Conservation (phyloP, 2,888 invertebrate species). For the Papilio elwesi region DNA sequence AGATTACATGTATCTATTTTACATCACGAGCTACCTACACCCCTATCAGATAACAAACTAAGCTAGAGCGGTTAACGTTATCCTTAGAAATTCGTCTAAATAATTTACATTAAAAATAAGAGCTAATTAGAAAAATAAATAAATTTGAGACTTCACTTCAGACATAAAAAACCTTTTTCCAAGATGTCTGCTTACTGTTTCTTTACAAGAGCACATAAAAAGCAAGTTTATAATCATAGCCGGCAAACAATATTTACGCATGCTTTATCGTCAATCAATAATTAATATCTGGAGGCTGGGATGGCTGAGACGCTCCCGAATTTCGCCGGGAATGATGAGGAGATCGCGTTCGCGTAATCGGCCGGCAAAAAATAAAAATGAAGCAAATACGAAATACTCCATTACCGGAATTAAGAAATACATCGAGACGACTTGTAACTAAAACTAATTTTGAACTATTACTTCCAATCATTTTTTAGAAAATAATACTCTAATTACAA, state of each 20-base stretch:
- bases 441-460: slow-evolving; percentile 13
- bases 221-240: slow-evolving; percentile 58
- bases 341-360: slow-evolving; percentile 84
- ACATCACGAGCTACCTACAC: no score
- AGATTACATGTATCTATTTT: no score
- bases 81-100: no score
- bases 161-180: neutral
- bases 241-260: slow-evolving; percentile 74
- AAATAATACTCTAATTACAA: neutral
- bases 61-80: no score
- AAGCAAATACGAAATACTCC: slow-evolving; percentile 84
- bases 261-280: slow-evolving; percentile 82
- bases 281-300: slow-evolving; percentile 80
- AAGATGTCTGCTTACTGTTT: slow-evolving; percentile 29
- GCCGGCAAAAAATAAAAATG: slow-evolving; percentile 83
- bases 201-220: slow-evolving; percentile 50
- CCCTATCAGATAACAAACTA: no score
- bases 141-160: no score
- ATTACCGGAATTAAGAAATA: slow-evolving; percentile 67
- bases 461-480: neutral
- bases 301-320: slow-evolving; percentile 82
- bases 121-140: no score
- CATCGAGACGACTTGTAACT: slow-evolving; percentile 58
- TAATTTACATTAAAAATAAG: no score
- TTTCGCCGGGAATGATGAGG: slow-evolving; percentile 80